Base-by-base conservation (phyloP, 2,888 invertebrate species). In the Microplitis manilae region DNA sequence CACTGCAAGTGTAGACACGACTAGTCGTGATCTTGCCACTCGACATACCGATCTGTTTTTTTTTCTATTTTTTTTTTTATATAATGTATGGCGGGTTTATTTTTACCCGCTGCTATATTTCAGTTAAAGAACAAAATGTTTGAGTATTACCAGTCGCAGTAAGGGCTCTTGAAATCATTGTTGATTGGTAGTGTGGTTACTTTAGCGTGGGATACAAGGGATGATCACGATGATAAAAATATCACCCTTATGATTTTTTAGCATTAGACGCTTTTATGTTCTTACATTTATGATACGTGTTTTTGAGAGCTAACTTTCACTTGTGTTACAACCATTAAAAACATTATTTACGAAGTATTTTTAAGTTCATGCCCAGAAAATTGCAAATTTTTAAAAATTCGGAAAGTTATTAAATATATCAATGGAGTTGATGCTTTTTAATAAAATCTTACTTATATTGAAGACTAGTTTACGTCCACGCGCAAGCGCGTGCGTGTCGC, bases 191-290 rank as follows among this genome's bases (percentile, higher is more conserved):
- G 62, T 62, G 13, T 13, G 50, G 13, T 50, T 50, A 50, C 13
- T 74, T 62, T 13, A 72, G 8, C 40, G 20, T 8, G 30, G 59
- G 64, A 41, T 20, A 62, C 67, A 41, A 39, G 67, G 60, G 65
- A 68, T 62, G 59, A 17, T n/a, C 77, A 81, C 78, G 80, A 83
- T 81, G 81, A 81, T 81, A 80, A 76, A 82, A 79, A 81, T 81
- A 40, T 64, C 70, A 9, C 83, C 84, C 84, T 83, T 84, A 85
- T 87, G 85, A 86, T 86, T 86, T 85, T 86, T 87, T 86, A 86
- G 86, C 82, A 70, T 65, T 68, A 69, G 67, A 77, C 17, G 69
- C 5, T 50, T 5, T 39, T 9, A 40, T 39, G 15, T 17, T 65
- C 6, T 75, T 62, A 60, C 30, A n/a, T 50, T 50, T 74, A 30